Base-by-base conservation (phyloP, 2,797 vertebrate genomes). In the Phrynocephalus vlangalii region DNA sequence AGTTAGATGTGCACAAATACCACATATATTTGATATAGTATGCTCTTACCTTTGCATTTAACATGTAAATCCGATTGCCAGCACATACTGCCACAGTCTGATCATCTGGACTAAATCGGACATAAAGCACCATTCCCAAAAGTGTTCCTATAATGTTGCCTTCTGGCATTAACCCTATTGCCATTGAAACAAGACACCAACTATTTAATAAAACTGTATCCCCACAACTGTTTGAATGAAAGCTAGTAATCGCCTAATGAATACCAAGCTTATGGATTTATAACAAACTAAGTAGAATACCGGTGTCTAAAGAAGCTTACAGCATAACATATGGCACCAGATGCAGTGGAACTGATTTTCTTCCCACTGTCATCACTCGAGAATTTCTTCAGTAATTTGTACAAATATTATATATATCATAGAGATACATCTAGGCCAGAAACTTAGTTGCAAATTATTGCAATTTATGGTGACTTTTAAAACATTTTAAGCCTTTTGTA, bases 71-170 rank as follows among this genome's bases (percentile, higher is more conserved):
- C 38, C 3, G 88, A 71, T 85, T 95, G 86, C 93, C 95, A 71
- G 93, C 91, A 89, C 97, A 96, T 30, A 93, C 89, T 0, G 94
- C 96, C 11, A 96, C 84, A 11, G 79, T 83, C 1, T 82, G 78
- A n/a, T 97, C 96, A 16, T 96, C 91, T 0, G 84, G 95, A 86
- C 96, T 95, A 84, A 96, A 95, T 70, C 90, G 90, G 83, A 97
- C 3, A 91, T 95, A 94, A 90, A 90, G 91, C 11, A 95, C 96
- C 44, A 44, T 87, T 82, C 96, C 96, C 91, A 92, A 70, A 78
- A 91, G 91, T 22, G 92, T 87, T 87, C 95, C 94, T 86, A 96
- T 71, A 50, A 96, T 48, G 8, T 60, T 66, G 89, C 96, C 97
- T 91, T 0, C 92, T 38, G 95, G 95, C 68, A 33, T 67, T 83